A percentile compares a stretch with the other conserved stretches of the same genome.
Conservation (phyloP, 2,113 vertebrate genomes). For the Orthochromis malagaraziensis region DNA sequence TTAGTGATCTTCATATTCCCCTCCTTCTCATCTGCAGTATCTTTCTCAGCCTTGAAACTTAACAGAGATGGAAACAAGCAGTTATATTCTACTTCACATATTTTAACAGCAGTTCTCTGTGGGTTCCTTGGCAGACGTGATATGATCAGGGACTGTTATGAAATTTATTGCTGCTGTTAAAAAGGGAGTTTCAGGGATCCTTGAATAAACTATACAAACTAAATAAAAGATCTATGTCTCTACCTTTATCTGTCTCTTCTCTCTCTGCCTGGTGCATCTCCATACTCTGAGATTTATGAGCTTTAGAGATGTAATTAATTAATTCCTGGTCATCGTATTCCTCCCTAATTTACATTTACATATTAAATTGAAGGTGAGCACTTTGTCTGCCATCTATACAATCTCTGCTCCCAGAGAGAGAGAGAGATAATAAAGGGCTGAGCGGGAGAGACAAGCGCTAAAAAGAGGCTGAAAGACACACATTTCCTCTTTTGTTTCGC, state of each 20-base stretch:
- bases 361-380: background rate
- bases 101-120: slow-evolving; percentile 6
- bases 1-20: background rate
- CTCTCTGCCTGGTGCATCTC: background rate
- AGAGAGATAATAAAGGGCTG: background rate
- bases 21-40: background rate
- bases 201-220: slow-evolving; percentile 34
- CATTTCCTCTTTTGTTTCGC: background rate
- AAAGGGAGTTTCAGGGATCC: slow-evolving; percentile 14
- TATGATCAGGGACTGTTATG: background rate
- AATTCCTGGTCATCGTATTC: background rate
- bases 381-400: background rate
- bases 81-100: background rate
- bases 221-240: background rate
- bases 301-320: background rate
- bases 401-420: background rate
- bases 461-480: background rate
- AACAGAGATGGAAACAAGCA: background rate
- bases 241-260: background rate
- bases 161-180: slow-evolving; percentile 38
- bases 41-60: background rate
- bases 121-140: background rate
- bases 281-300: background rate
- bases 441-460: background rate
- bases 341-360: background rate